Evolutionary conservation across 2,797 vertebrate species (phyloP), one percentile per base, ranked within the genome.

Genomic region (Balearica regulorum): DNA sequence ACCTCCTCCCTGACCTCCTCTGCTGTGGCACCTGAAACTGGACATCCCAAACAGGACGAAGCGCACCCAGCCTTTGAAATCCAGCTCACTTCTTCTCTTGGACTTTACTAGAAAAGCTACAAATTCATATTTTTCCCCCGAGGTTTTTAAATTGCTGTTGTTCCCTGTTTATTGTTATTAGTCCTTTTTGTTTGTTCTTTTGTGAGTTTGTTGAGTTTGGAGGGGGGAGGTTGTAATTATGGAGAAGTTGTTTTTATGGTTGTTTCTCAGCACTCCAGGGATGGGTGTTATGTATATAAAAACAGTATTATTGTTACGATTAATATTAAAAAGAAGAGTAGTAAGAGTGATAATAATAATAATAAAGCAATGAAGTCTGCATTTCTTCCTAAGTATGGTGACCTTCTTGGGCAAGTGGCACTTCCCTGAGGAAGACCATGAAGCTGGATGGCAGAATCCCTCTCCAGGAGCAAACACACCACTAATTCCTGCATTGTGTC

Each of bases 251-350:
- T 44, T 94, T 90, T 87, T 80, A 71, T 73, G 37, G 24, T 87
- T 82, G 65, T 80, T 96, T 86, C 21, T n/a, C 43, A 54, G 73
- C 43, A 65, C 83, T 91, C 70, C 54, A 51, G 90, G 57, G 88
- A 88, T 81, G n/a, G 35, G 16, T 78, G 37, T 76, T 92, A 44
- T 21, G 25, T 81, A 39, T 31, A 51, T 90, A 85, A 94, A 91
- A 70, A 88, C 33, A 57, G 57, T 81, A 75, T 94, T 91, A 92
- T 80, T 35, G 35, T 86, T 83, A 33, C 2, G 0, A 91, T 93
- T 94, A 96, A 88, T 94, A 94, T 68, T 94, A 90, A 86, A 91
- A 94, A 80, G 64, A 77, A 64, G 35, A 80, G 18, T n/a, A 64
- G 13, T 87, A 70, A 46, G 46, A 89, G 46, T 53, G 20, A 66